Conservation (phyloP, 2,113 vertebrate genomes). For the human region DNA sequence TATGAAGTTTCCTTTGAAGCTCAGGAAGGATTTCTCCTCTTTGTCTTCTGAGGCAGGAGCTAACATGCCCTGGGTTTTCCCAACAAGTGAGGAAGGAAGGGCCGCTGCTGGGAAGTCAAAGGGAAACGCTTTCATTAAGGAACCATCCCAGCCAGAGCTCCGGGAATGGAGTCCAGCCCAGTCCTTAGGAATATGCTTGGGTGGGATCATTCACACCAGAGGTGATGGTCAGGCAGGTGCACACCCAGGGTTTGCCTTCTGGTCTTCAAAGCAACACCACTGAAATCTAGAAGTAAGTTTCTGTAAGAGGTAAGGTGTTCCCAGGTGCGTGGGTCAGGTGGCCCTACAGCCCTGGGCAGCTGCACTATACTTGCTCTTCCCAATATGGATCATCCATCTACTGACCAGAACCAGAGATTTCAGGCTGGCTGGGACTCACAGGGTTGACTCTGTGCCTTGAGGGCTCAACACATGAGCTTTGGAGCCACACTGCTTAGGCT, state of each 20-base stretch:
- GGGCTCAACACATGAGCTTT: too few species aligned
- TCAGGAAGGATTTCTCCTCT: neutral
- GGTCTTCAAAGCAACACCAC: neutral
- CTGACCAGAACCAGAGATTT: neutral
- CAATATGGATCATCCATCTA: neutral
- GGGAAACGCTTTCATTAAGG: neutral
- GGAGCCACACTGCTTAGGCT: neutral
- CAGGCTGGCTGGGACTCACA: neutral
- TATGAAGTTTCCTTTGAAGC: neutral
- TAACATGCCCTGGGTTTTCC: neutral
- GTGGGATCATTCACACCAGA: neutral
- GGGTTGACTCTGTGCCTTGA: neutral
- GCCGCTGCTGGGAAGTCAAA: neutral
- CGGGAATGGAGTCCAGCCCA: neutral
- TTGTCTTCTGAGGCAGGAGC: neutral
- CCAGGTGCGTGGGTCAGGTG: fast-evolving
- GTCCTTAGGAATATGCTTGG: neutral
- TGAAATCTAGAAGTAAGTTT: neutral
- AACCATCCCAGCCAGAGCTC: neutral
- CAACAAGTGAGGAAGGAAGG: neutral
- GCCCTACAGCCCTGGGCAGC: neutral
- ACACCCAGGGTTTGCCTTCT: neutral
- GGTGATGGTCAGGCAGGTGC: neutral
- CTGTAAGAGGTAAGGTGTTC: neutral
- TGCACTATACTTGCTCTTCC: too few species aligned